phyloP scores from a whole-genome alignment of 2,113 vertebrate species.

The Mustela lutreola region DNA sequence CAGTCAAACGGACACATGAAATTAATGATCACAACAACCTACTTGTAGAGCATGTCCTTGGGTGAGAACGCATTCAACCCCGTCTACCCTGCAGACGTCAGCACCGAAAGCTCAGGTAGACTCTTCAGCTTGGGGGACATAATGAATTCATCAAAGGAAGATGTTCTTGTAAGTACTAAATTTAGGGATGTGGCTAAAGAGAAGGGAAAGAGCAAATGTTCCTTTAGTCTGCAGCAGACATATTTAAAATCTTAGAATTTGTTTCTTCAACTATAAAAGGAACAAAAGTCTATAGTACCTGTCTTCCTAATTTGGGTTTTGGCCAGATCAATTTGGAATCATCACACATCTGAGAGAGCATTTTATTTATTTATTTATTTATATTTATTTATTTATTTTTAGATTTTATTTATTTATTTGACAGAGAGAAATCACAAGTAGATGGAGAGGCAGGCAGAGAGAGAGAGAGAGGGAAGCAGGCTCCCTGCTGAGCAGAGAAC shows the following conservation, averaged over 20 bases:
- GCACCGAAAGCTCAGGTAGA: accelerated
- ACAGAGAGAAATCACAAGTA: no score
- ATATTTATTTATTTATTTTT: no score
- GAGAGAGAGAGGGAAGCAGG: no score
- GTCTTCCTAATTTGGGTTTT: not conserved
- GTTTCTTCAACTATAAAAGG: not conserved
- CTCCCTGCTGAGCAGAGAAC: no score
- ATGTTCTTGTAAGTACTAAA: not conserved
- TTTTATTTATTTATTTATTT: no score
- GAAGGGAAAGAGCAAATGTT: not conserved
- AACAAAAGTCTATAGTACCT: not conserved
- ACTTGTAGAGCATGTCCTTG: not conserved
- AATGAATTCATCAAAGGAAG: not conserved
- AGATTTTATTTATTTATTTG: no score
- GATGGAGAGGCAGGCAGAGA: no score
- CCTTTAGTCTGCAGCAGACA: not conserved
- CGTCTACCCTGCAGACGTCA: not conserved
- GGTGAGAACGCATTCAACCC: not conserved
- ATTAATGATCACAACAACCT: not conserved
- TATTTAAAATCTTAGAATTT: not conserved
- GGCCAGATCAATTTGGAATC: not conserved
- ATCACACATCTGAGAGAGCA: not conserved
- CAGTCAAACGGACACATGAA: not conserved
- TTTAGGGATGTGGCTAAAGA: not conserved
- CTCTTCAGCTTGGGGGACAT: not conserved